Conservation (phyloP, 2,888 invertebrate species). For the Dicyrtoma fusca region DNA sequence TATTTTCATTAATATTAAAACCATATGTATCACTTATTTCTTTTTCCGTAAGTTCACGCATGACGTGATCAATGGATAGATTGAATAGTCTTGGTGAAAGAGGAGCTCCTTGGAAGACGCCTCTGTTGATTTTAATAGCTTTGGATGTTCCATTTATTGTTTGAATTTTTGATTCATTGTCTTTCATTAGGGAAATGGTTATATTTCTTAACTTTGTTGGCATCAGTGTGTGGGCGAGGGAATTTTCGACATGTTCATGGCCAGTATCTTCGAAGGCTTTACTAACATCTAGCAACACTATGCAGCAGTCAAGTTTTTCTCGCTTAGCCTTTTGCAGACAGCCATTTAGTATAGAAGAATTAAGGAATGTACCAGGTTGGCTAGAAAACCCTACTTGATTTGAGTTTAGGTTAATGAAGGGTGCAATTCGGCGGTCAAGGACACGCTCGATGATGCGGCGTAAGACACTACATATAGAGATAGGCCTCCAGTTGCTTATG, state of each 20-base stretch:
- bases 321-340: constrained; percentile 6
- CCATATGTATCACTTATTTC: constrained; percentile 24
- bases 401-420: not conserved
- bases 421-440: not conserved
- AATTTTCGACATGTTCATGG: not conserved
- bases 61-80: constrained; percentile 22
- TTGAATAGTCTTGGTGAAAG: constrained; percentile 36
- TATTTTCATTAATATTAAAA: not conserved
- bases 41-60: constrained; percentile 20
- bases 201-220: constrained; percentile 12
- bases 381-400: constrained; percentile 16
- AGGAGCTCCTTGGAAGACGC: constrained; percentile 36
- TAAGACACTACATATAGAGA: too few species aligned
- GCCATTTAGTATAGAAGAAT: not conserved
- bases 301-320: not conserved
- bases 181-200: not conserved
- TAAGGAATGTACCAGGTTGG: constrained; percentile 9
- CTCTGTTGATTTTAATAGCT: constrained; percentile 5
- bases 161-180: not conserved
- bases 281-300: constrained; percentile 3
- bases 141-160: too few species aligned
- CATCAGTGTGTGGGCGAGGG: not conserved
- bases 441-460: constrained; percentile 3
- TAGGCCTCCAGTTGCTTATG: too few species aligned
- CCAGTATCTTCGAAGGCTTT: not conserved